phyloP scores from a whole-genome alignment of 1,140 invertebrate species.

The Acarapis woodi region DNA sequence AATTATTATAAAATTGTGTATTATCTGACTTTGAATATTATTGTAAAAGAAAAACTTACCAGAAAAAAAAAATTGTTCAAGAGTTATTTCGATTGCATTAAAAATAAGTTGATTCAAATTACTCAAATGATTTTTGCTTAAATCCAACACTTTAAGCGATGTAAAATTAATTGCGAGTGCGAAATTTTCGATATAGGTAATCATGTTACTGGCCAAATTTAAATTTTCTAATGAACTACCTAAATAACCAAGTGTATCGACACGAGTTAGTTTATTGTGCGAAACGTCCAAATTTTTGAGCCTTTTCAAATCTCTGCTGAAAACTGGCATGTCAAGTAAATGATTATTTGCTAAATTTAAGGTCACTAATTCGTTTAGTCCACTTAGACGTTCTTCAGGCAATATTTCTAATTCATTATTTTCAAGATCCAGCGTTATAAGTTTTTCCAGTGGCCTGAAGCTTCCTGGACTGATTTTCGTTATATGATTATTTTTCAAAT shows the following conservation, averaged over 20 bases:
- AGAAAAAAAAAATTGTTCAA: conserved; percentile 19
- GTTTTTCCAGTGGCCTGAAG: conserved; percentile 37
- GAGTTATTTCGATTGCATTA: conserved; percentile 12
- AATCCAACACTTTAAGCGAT: conserved; percentile 42
- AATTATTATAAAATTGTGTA: too few relatives aligned
- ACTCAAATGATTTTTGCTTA: conserved; percentile 53
- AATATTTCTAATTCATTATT: conserved; percentile 50
- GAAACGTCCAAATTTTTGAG: conserved; percentile 43
- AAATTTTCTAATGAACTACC: conserved; percentile 38
- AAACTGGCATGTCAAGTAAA: conserved; percentile 48
- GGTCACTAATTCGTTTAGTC: conserved; percentile 32
- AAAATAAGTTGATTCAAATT: conserved; percentile 33
- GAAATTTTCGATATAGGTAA: conserved; percentile 40
- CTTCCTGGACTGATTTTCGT: conserved; percentile 49
- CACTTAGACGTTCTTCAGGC: conserved; percentile 50
- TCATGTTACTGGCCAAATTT: conserved; percentile 47
- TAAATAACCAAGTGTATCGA: conserved; percentile 30
- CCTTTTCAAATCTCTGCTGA: conserved; percentile 39
- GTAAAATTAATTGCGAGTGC: conserved; percentile 46
- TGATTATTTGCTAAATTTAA: conserved; percentile 54
- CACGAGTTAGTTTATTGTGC: conserved; percentile 43
- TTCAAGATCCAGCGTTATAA: conserved; percentile 49
- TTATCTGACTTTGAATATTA: too few relatives aligned
- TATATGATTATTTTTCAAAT: conserved; percentile 39
- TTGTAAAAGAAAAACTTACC: too few relatives aligned